Conservation (phyloP, 2,113 vertebrate species). For the Limanda limanda region DNA sequence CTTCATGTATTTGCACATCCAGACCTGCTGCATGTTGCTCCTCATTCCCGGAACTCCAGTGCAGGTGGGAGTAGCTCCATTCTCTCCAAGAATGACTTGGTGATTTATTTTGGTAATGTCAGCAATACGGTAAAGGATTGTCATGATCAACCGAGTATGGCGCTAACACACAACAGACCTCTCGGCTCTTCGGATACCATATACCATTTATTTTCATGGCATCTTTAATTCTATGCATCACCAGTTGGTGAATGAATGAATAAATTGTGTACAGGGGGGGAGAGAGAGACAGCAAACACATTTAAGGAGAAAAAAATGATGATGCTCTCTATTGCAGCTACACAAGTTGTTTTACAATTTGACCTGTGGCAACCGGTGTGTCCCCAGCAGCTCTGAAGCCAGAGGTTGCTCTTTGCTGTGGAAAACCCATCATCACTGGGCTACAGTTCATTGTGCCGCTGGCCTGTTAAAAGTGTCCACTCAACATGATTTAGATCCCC, state of each 20-base stretch:
- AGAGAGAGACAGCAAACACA: no score
- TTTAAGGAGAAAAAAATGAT: background rate
- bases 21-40: conserved; percentile 1
- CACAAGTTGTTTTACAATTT: conserved; percentile 21
- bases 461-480: conserved; percentile 60
- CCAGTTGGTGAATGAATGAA: conserved; percentile 30
- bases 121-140: conserved; percentile 48
- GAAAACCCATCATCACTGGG: conserved; percentile 24
- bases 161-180: conserved; percentile 4
- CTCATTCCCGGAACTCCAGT: background rate
- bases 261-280: background rate
- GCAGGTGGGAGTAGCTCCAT: conserved; percentile 4
- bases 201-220: conserved; percentile 19
- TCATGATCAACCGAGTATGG: conserved; percentile 20
- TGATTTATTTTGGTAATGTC: conserved; percentile 38
- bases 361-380: background rate
- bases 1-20: conserved; percentile 6
- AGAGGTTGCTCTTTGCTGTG: conserved; percentile 27
- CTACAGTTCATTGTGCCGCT: background rate
- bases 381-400: conserved; percentile 24
- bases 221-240: conserved; percentile 38
- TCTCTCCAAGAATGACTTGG: conserved; percentile 22
- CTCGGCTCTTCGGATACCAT: conserved; percentile 11
- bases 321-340: background rate
- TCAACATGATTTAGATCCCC: conserved; percentile 65